phyloP scores from a whole-genome alignment of 2,113 vertebrate genomes.

The Upupa epops region DNA sequence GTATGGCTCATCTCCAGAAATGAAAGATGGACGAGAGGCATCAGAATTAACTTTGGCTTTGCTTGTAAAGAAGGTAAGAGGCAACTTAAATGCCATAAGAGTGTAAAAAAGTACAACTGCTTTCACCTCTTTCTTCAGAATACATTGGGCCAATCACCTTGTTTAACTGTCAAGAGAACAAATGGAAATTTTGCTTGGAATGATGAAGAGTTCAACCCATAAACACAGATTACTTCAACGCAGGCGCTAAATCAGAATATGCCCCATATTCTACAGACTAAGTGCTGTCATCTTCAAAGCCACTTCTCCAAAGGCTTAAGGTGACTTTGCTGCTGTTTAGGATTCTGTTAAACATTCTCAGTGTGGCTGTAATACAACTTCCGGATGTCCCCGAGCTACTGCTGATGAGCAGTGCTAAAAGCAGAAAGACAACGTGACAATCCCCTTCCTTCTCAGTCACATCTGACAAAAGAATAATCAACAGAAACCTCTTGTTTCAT shows the following conservation, averaged over 20 bases:
- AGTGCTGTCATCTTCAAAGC: constrained; percentile 38
- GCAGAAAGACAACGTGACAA: neutral
- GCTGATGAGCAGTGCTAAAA: neutral
- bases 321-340: neutral
- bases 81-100: neutral
- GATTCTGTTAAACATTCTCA: neutral
- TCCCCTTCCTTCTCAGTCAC: neutral
- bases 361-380: neutral
- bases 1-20: neutral
- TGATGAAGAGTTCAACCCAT: neutral
- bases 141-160: neutral
- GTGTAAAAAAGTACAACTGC: neutral
- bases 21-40: neutral
- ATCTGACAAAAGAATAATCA: neutral
- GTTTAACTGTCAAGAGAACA: neutral
- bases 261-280: neutral
- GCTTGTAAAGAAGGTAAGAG: neutral
- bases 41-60: neutral
- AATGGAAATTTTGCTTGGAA: constrained; percentile 19
- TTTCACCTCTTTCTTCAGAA: neutral
- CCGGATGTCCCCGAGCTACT: neutral
- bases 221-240: neutral
- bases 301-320: neutral
- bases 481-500: neutral
- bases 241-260: neutral